Evolutionary conservation across 1,140 invertebrate genomes (phyloP), one percentile per base, ranked within the genome.

Genomic region (Mizuhopecten yessoensis): DNA sequence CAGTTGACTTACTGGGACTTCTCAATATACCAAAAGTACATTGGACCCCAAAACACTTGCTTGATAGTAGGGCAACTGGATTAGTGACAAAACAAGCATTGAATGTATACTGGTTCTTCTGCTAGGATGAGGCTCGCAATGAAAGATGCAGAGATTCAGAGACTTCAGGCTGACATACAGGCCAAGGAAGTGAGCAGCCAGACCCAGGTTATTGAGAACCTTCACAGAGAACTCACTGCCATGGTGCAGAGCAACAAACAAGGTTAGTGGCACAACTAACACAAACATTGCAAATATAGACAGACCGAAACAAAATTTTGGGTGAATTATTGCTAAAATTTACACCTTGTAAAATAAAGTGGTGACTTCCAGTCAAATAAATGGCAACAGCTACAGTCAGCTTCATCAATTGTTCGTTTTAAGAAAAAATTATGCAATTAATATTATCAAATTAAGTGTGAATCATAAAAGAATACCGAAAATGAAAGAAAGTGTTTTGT

Each of bases 91-190:
- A 39, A 39, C 5, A 39, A 39, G 36, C 36, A 5, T 7, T 39
- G 36, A 39, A 7, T 39, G 13, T 39, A 39, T 39, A 39, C 5
- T 39, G 5, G 9, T 45, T 13, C 42, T 45, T 29, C 86, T 88
- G 23, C 88, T 29, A 96, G 95, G 87, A 91, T 94, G 90, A 92
- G 95, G 92, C 90, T 95, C 39, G 92, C 93, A 20, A 94, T 95
- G 92, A 95, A 95, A 91, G 95, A 96, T 94, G 94, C 94, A n/a
- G 95, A 96, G 57, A 94, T 95, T 15, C 94, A 95, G 87, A 90
- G 95, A 87, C 92, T 95, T 7, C 94, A 95, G n/a, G 86, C 91
- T 7, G 89, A 88, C 88, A 91, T 95, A 11, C 93, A 94, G 33
- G 87, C 87, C 0, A 92, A 93, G 34, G 93, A 95, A 88, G 92